Evolutionary conservation across 2,797 vertebrate species (phyloP).

Genomic region (Tarsius wallacei): DNA sequence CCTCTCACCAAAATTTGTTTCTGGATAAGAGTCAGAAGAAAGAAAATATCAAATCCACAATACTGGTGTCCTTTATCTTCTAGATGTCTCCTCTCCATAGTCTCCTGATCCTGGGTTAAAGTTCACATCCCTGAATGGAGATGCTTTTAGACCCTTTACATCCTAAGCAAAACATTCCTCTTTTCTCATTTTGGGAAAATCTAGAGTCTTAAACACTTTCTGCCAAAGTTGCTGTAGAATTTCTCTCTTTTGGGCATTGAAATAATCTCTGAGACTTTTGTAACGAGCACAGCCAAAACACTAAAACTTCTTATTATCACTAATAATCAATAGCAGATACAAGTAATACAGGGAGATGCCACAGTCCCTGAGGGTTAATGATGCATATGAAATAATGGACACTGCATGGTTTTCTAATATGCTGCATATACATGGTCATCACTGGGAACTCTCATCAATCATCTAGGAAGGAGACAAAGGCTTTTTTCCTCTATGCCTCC

Average conservation of each 20-base stretch:
- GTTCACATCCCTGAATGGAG: not conserved
- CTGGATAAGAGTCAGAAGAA: not conserved
- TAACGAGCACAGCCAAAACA: not conserved
- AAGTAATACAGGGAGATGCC: not conserved
- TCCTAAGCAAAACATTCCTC: not conserved
- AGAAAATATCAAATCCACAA: not conserved
- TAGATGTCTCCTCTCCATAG: not conserved
- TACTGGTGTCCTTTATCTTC: not conserved
- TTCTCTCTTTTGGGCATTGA: not conserved
- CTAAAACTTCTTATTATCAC: not conserved
- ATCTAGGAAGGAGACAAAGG: not conserved
- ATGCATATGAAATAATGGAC: not conserved
- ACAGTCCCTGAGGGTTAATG: not conserved
- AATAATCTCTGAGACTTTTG: not conserved
- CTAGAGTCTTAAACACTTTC: not conserved
- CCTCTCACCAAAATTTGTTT: not conserved
- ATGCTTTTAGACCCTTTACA: not conserved
- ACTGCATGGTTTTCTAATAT: not conserved
- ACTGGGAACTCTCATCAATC: not conserved
- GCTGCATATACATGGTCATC: not conserved
- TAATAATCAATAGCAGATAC: not conserved
- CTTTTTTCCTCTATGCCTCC: not conserved
- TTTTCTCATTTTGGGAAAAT: not conserved
- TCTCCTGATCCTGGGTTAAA: not conserved
- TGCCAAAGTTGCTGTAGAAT: not conserved